These are phyloP conservation scores for Cisticola juncidis DNA, from an alignment of 2,113 vertebrate species.

Conservation along the genomic window DNA sequence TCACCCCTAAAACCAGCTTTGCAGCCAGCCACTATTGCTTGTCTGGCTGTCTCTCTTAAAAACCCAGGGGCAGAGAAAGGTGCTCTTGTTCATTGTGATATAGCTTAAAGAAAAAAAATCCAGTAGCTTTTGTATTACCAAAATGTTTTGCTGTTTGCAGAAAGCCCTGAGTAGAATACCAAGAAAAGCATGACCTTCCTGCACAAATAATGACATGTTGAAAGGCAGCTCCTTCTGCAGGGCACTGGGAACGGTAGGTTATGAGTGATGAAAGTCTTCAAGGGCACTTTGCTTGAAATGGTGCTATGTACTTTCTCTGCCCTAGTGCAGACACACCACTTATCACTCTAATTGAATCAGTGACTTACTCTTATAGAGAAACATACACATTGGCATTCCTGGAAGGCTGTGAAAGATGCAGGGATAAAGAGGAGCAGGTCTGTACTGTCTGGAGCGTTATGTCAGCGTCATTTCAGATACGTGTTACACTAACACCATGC, in stretches of 20 bases:
- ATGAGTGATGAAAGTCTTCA: slow-evolving; percentile 50
- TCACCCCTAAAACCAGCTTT: background rate
- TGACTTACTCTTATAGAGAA: slow-evolving; percentile 44
- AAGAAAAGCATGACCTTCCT: slow-evolving; percentile 32
- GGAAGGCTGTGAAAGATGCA: slow-evolving; percentile 26
- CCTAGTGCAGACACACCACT: slow-evolving; percentile 25
- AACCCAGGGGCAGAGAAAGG: background rate
- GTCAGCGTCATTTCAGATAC: background rate
- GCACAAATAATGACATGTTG: background rate
- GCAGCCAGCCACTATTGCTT: background rate
- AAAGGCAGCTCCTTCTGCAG: slow-evolving; percentile 24
- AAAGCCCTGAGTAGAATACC: slow-evolving; percentile 17
- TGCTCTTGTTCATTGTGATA: background rate
- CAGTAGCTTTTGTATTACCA: background rate
- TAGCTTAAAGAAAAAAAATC: background rate
- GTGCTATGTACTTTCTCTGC: background rate
- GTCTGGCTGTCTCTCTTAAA: background rate
- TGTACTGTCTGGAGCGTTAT: background rate
- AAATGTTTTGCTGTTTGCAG: background rate
- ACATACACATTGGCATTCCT: slow-evolving; percentile 32
- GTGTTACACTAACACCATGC: background rate
- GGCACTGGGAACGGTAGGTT: background rate
- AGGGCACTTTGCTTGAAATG: slow-evolving; percentile 41
- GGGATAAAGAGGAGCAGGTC: slow-evolving; percentile 10
- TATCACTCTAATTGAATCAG: slow-evolving; percentile 56